phyloP scores from a whole-genome alignment of 64 coral and sea anemone species.

The Pachyseris speciosa region DNA sequence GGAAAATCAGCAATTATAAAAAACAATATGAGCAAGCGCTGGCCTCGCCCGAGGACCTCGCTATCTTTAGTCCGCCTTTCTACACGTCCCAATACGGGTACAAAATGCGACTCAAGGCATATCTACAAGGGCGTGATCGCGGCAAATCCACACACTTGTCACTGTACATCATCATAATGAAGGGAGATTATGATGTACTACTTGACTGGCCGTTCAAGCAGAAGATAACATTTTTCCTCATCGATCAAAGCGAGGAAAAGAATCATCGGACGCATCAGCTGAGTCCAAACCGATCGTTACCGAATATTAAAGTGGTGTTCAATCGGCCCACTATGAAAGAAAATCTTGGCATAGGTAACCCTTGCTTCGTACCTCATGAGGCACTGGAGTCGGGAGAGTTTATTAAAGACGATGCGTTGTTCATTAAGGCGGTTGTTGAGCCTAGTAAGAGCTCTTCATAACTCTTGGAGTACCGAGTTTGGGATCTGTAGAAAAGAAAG shows the following conservation, averaged over 20 bases:
- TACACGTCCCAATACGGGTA: constrained; percentile 98
- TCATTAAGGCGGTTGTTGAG: constrained; percentile 94
- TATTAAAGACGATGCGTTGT: constrained; percentile 92
- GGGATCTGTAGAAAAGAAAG: not conserved
- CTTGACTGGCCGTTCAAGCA: constrained; percentile 98
- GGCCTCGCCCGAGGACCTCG: constrained; percentile 82
- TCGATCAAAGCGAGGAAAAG: constrained; percentile 91
- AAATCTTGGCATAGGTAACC: constrained; percentile 97
- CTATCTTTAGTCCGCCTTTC: constrained; percentile 97
- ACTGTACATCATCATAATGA: constrained; percentile 98
- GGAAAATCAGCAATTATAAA: constrained; percentile 95
- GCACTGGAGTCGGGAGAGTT: constrained; percentile 79
- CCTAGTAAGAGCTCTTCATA: constrained; percentile 37
- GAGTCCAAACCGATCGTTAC: constrained; percentile 92
- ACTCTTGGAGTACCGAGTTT: not conserved
- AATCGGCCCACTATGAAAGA: constrained; percentile 90
- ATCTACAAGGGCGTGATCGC: constrained; percentile 92
- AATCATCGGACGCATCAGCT: constrained; percentile 88
- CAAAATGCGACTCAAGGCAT: constrained; percentile 94
- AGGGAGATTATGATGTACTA: constrained; percentile 91
- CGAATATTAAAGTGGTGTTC: constrained; percentile 99
- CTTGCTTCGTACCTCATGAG: constrained; percentile 96
- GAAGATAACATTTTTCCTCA: constrained; percentile 97
- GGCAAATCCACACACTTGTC: constrained; percentile 94
- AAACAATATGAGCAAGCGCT: constrained; percentile 81